Conservation (phyloP, 2,113 vertebrate genomes). For the Nothobranchius furzeri region DNA sequence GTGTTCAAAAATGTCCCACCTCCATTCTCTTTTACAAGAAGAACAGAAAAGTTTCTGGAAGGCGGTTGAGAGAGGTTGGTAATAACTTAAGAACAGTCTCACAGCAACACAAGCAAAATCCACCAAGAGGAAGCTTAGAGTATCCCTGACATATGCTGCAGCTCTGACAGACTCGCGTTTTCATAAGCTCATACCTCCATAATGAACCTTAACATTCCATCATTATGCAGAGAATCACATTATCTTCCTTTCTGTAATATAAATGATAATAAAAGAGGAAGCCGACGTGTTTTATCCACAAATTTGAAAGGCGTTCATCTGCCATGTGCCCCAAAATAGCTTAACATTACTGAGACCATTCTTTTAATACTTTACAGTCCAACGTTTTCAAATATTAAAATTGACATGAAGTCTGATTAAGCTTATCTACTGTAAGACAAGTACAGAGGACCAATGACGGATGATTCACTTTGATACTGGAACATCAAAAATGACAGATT, state of each 20-base stretch:
- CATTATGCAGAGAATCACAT: slow-evolving; percentile 34
- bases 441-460: slow-evolving; percentile 56
- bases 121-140: slow-evolving; percentile 22
- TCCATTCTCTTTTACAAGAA: slow-evolving; percentile 57
- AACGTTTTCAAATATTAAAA: slow-evolving; percentile 27
- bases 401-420: slow-evolving; percentile 37
- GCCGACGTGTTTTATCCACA: slow-evolving; percentile 18
- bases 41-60: slow-evolving; percentile 35
- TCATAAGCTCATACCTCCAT: slow-evolving; percentile 3
- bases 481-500: slow-evolving; percentile 50
- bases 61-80: slow-evolving; percentile 32
- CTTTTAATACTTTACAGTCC: slow-evolving; percentile 3
- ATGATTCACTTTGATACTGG: slow-evolving; percentile 49
- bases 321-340: slow-evolving; percentile 16
- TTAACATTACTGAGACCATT: slow-evolving; percentile 15
- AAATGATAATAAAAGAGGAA: slow-evolving; percentile 14
- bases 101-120: slow-evolving; percentile 36
- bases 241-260: slow-evolving; percentile 40
- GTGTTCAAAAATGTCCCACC: slow-evolving; percentile 31
- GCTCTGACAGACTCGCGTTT: slow-evolving; percentile 22
- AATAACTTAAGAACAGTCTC: slow-evolving; percentile 55
- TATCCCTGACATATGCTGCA: slow-evolving; percentile 19
- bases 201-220: slow-evolving; percentile 45
- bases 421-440: slow-evolving; percentile 27
- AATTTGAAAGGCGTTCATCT: slow-evolving; percentile 16